Base-by-base conservation (phyloP, 37 sponge, comb jelly and placozoan genomes). In the Bolinopsis microptera region DNA sequence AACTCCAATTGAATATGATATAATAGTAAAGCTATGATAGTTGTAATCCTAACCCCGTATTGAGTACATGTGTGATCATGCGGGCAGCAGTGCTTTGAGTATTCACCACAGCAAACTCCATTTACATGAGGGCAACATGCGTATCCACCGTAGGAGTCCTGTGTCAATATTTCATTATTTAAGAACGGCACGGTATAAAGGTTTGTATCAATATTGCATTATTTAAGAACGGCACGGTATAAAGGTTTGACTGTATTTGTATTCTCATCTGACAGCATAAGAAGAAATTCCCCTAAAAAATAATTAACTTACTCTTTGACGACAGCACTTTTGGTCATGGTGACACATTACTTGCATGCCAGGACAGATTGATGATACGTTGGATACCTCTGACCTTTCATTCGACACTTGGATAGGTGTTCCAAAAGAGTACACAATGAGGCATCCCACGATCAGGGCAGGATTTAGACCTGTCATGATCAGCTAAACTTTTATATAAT, bases 41-140 rank as follows among this genome's bases (percentile, higher is more conserved):
- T 70, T 70, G 1, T 3, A 24, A 70, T 22, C 3, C 74, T 32
- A 34, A 77, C 80, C 34, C 36, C 36, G 22, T 77, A 13, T 0
- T 77, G 35, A 21, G 36, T 34, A 32, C 80, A 77, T 77, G 33
- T 77, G 1, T 77, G 35, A 27, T 32, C 8, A 35, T 8, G 21
- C 18, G 21, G 28, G 80, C 80, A 77, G 80, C 80, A 77, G 18
- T 35, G 18, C 9, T 77, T 22, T 0, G 80, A 32, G 21, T 77
- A 3, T 32, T 77, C 80, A 32, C 35, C 80, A 35, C 80, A 77
- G 80, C 80, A 77, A 16, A 77, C 37, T 35, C 80, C 80, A 77
- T 77, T 36, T 32, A 3, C 33, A 18, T 21, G 33, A 77, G 80
- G 37, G 18, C 80, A 77, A 35, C 80, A 77, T 36, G 33, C 33